Conservation (phyloP, 1,140 invertebrate genomes). For the Drosophila trapezifrons region DNA sequence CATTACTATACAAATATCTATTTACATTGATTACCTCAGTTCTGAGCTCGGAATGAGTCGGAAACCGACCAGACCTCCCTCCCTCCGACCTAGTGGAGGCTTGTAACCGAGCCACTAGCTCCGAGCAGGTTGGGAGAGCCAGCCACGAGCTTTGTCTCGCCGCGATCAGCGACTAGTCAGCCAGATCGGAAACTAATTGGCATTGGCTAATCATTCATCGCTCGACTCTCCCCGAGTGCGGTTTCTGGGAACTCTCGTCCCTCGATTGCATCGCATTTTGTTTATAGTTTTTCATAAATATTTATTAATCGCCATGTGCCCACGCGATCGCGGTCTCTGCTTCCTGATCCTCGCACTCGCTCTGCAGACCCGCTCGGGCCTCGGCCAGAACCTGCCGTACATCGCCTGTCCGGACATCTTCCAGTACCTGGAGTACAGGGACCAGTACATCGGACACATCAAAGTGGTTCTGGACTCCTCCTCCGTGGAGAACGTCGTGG, state of each 20-base stretch:
- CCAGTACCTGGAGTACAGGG: slow-evolving; percentile 42
- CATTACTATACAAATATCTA: background rate
- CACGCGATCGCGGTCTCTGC: background rate
- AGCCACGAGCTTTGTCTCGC: slow-evolving; percentile 3
- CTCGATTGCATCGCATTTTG: slow-evolving; percentile 18
- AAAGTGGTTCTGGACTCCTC: slow-evolving; percentile 34
- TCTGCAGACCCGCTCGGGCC: background rate
- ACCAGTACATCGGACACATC: slow-evolving; percentile 52
- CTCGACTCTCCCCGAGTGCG: slow-evolving; percentile 32
- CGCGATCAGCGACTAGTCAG: slow-evolving; percentile 16
- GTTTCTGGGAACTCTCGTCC: slow-evolving; percentile 19
- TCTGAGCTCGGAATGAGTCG: background rate
- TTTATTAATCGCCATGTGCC: slow-evolving; percentile 28
- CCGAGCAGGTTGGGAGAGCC: slow-evolving; percentile 33
- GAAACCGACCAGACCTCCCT: background rate
- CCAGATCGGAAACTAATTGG: slow-evolving; percentile 13
- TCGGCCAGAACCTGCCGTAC: slow-evolving; percentile 46
- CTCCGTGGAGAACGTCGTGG: slow-evolving; percentile 33
- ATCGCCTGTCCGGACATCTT: slow-evolving; percentile 60
- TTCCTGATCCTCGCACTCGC: slow-evolving; percentile 28
- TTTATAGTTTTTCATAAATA: slow-evolving; percentile 16
- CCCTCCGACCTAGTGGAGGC: background rate
- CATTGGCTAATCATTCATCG: slow-evolving; percentile 41
- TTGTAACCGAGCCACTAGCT: slow-evolving; percentile 21
- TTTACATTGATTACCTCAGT: slow-evolving; percentile 1